Percentiles rank a stretch among this genome's conserved stretches.
Conservation (phyloP, 2,888 invertebrate genomes). For the Venusia cambrica region DNA sequence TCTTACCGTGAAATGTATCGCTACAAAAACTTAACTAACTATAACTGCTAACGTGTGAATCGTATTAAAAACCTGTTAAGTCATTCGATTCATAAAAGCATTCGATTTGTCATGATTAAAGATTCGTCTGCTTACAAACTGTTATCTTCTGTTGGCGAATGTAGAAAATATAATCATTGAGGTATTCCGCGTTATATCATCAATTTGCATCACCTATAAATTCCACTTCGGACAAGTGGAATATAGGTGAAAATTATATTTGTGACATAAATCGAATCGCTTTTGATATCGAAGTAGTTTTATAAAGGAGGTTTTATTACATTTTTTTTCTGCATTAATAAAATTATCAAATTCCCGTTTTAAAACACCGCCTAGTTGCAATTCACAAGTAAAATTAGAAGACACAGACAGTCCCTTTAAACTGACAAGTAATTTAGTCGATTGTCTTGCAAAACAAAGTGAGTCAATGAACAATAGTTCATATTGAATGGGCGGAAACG, state of each 20-base stretch:
- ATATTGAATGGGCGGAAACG: constrained; percentile 81
- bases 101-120: constrained; percentile 81
- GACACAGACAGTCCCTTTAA: constrained; percentile 52
- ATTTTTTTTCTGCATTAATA: too few relatives aligned
- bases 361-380: constrained; percentile 12
- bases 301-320: too few relatives aligned
- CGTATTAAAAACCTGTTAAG: constrained; percentile 80
- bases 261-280: too few relatives aligned
- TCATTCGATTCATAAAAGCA: constrained; percentile 79
- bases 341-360: too few relatives aligned
- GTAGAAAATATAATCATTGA: constrained; percentile 72
- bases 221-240: too few relatives aligned
- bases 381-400: constrained; percentile 21
- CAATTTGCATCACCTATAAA: too few relatives aligned
- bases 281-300: too few relatives aligned
- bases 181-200: too few relatives aligned
- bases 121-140: constrained; percentile 74
- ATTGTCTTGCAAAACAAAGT: constrained; percentile 71
- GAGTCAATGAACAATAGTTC: constrained; percentile 77
- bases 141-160: constrained; percentile 67
- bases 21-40: constrained; percentile 79
- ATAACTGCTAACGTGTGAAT: constrained; percentile 80
- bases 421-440: constrained; percentile 61
- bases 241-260: too few relatives aligned
- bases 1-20: constrained; percentile 79